phyloP scores from a whole-genome alignment of 2,888 invertebrate genomes.

The Apoda limacodes region DNA sequence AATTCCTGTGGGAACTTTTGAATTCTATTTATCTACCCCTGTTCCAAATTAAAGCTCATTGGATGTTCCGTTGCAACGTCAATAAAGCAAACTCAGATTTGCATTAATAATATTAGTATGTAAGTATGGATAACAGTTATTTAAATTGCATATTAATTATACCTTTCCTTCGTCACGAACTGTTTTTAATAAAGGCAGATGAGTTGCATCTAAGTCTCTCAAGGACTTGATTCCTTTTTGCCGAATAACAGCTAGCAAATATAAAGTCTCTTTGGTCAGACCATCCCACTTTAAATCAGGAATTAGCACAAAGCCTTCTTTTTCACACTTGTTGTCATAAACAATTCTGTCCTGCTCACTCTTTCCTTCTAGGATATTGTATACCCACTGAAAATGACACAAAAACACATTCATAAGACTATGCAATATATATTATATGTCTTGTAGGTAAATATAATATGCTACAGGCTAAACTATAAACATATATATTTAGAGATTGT shows the following conservation, averaged over 20 bases:
- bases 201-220: constrained; percentile 81
- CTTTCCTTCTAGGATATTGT: constrained; percentile 94
- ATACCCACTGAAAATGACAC: constrained; percentile 88
- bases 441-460: too few species aligned
- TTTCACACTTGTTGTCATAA: constrained; percentile 74
- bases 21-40: too few species aligned
- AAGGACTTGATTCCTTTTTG: constrained; percentile 82
- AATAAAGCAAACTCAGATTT: too few species aligned
- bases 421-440: too few species aligned
- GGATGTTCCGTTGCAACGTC: too few species aligned
- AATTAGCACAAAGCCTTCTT: constrained; percentile 86
- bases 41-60: too few species aligned
- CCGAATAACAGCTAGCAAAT: constrained; percentile 85
- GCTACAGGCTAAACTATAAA: too few species aligned
- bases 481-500: too few species aligned
- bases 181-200: constrained; percentile 86
- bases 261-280: constrained; percentile 78
- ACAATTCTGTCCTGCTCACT: constrained; percentile 90
- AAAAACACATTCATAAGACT: constrained; percentile 32
- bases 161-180: constrained; percentile 81
- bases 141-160: constrained; percentile 19
- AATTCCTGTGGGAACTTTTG: too few species aligned
- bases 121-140: too few species aligned
- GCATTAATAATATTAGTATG: too few species aligned
- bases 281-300: constrained; percentile 99